phyloP scores from a whole-genome alignment of 2,888 invertebrate species.

The Ormyrus rosae region DNA sequence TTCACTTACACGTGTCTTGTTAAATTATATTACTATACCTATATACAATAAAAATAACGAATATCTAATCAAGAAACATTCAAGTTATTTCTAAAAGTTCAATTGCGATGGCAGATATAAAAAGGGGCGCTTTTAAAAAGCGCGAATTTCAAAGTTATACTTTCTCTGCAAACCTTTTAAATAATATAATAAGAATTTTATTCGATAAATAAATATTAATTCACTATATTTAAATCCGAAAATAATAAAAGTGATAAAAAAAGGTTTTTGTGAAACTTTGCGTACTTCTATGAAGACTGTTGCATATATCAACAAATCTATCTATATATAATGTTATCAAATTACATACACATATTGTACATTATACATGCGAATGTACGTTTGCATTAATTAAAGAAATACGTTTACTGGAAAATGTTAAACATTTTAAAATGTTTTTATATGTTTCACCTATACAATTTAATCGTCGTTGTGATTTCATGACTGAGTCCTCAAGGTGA shows the following conservation, averaged over 20 bases:
- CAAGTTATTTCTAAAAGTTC: conserved; percentile 45
- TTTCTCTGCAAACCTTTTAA: conserved; percentile 40
- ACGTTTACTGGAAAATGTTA: conserved; percentile 52
- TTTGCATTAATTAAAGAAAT: conserved; percentile 52
- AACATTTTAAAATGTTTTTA: conserved; percentile 50
- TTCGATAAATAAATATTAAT: conserved; percentile 54
- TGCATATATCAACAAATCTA: conserved; percentile 56
- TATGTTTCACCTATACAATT: conserved; percentile 45
- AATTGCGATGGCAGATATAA: conserved; percentile 33
- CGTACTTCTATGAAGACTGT: conserved; percentile 56
- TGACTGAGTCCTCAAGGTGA: conserved; percentile 38
- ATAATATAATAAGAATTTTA: conserved; percentile 45
- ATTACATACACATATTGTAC: conserved; percentile 56
- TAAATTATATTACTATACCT: conserved; percentile 50
- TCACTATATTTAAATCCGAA: conserved; percentile 37
- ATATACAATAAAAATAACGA: conserved; percentile 46
- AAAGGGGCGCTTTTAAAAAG: conserved; percentile 42
- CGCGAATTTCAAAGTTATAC: conserved; percentile 37
- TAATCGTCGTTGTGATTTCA: conserved; percentile 53
- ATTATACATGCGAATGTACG: conserved; percentile 54
- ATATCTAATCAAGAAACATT: conserved; percentile 55
- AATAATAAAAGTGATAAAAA: conserved; percentile 46
- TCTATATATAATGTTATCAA: conserved; percentile 56
- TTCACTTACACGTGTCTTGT: conserved; percentile 58
- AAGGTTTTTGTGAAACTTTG: conserved; percentile 51